These are phyloP conservation scores for Notarius quadriscutis DNA, from an alignment of 2,113 vertebrate genomes.

Conservation along the genomic window DNA sequence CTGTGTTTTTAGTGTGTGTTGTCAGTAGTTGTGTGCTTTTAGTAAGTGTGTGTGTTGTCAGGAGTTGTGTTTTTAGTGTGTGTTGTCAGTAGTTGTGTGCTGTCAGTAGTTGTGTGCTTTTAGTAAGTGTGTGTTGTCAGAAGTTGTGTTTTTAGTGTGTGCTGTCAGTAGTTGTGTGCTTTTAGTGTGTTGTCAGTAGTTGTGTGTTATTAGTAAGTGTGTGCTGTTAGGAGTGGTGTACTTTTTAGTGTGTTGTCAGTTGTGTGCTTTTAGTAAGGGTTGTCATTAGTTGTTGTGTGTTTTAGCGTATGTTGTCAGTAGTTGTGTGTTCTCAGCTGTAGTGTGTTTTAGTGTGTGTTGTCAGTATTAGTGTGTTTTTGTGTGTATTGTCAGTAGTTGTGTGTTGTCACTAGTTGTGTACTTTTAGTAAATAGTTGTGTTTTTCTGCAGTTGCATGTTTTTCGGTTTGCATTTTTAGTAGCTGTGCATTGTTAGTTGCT, in stretches of 20 bases:
- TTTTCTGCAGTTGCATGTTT: neutral
- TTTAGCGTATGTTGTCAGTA: too few species aligned
- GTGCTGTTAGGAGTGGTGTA: neutral
- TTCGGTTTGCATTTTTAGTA: neutral
- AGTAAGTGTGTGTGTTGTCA: too few species aligned
- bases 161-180: neutral
- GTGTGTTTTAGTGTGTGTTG: neutral
- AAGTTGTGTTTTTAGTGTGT: neutral
- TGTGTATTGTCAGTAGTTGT: neutral
- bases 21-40: too few species aligned
- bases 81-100: too few species aligned
- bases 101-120: neutral
- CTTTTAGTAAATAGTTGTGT: neutral
- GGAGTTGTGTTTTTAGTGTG: too few species aligned
- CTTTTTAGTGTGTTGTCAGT: neutral
- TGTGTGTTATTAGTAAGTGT: neutral
- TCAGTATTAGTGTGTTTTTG: neutral
- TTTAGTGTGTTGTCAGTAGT: neutral
- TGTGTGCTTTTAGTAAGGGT: neutral
- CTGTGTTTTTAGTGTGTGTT: too few species aligned
- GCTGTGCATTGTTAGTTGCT: neutral
- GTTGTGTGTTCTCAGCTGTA: neutral
- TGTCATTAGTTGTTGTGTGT: neutral
- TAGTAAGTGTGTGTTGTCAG: neutral
- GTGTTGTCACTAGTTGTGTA: neutral